Conservation (phyloP, 2,113 vertebrate species). For the Vulpes ferrilata region DNA sequence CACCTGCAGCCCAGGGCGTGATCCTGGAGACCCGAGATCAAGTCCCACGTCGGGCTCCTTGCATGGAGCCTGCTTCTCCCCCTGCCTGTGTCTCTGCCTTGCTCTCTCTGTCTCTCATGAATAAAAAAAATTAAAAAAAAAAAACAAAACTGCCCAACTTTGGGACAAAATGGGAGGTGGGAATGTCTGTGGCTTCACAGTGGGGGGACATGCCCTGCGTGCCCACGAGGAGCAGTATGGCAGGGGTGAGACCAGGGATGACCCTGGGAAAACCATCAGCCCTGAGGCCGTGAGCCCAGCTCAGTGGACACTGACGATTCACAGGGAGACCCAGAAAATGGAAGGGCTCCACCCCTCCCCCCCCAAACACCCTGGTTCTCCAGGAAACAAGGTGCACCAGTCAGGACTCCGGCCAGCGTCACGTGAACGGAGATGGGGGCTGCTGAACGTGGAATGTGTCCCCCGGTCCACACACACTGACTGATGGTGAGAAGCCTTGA, state of each 20-base stretch:
- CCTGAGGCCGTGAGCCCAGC: background rate
- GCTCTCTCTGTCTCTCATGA: too few species aligned
- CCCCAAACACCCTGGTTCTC: rapidly evolving
- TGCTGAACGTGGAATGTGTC: background rate
- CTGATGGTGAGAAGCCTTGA: too few species aligned
- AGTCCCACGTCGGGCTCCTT: too few species aligned
- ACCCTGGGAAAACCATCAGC: background rate
- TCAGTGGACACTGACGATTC: too few species aligned
- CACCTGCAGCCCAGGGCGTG: too few species aligned
- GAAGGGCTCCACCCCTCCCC: background rate
- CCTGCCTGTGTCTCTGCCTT: too few species aligned
- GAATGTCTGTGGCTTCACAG: background rate
- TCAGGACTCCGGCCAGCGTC: background rate
- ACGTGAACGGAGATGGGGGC: background rate
- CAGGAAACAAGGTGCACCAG: rapidly evolving
- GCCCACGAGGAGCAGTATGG: background rate
- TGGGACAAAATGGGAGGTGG: too few species aligned
- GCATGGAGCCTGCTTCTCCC: too few species aligned
- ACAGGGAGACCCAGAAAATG: background rate
- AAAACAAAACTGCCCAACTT: background rate
- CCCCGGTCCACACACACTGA: rapidly evolving
- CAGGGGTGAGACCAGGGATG: background rate
- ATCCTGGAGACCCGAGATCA: too few species aligned
- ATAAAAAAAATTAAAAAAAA: background rate
- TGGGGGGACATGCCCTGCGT: rapidly evolving